Conservation (phyloP, 2,113 vertebrate genomes). For the Typhlomys cinereus region DNA sequence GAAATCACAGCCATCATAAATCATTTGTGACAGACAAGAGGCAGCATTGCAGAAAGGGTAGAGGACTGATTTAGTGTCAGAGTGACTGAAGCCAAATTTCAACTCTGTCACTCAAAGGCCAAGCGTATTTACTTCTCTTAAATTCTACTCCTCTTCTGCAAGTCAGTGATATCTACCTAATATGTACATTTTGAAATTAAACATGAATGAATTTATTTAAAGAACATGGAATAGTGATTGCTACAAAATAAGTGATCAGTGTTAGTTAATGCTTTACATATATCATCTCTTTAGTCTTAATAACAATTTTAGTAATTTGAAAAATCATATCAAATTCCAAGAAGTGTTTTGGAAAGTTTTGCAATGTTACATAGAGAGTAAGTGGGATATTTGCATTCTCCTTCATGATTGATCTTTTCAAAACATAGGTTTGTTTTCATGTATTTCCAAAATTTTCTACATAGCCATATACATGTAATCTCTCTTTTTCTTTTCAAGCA, state of each 20-base stretch:
- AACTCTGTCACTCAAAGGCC: background rate
- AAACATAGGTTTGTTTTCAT: background rate
- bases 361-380: background rate
- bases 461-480: background rate
- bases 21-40: background rate
- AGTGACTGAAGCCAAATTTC: background rate
- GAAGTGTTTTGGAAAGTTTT: background rate
- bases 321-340: background rate
- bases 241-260: background rate
- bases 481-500: background rate
- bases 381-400: background rate
- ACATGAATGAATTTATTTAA: background rate
- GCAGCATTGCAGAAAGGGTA: background rate
- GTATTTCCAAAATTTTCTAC: background rate
- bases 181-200: background rate
- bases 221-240: background rate
- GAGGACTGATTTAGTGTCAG: background rate
- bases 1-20: background rate
- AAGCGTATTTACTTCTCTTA: background rate
- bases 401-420: background rate
- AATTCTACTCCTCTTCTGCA: background rate
- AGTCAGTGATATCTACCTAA: background rate
- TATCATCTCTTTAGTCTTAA: background rate
- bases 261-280: background rate
- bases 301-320: background rate